These are phyloP conservation scores for Climacteris rufus DNA, from an alignment of 2,113 vertebrate genomes.

Conservation along the genomic window DNA sequence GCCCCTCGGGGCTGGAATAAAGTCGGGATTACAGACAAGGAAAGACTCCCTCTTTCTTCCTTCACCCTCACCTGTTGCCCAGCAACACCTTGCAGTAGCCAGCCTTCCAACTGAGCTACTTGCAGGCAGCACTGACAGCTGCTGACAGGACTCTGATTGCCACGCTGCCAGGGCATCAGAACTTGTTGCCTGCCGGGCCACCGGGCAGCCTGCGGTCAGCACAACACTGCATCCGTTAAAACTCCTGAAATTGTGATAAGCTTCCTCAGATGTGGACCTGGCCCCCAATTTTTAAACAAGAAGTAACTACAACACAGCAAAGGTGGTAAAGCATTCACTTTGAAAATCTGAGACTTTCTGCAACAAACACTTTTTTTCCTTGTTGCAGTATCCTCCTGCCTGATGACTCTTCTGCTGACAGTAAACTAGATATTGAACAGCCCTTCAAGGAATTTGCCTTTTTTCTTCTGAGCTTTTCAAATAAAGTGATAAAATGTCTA, in stretches of 20 bases:
- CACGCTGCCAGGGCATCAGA: too few species aligned
- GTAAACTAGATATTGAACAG: conserved; percentile 36
- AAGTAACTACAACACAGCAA: not conserved
- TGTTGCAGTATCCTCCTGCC: not conserved
- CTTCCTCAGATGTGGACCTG: not conserved
- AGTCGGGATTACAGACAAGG: too few species aligned
- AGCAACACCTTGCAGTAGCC: too few species aligned
- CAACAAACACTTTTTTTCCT: not conserved
- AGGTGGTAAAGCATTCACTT: not conserved
- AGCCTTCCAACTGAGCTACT: too few species aligned
- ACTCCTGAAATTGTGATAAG: not conserved
- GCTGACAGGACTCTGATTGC: too few species aligned
- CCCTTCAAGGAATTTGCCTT: not conserved
- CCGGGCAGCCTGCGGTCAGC: too few species aligned
- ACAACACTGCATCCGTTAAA: too few species aligned
- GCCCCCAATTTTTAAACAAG: not conserved
- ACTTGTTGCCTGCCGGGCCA: too few species aligned
- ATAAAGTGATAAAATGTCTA: conserved; percentile 28
- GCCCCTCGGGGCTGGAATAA: too few species aligned
- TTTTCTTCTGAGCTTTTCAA: not conserved
- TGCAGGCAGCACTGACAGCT: too few species aligned
- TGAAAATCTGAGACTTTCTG: not conserved
- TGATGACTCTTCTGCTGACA: conserved; percentile 6
- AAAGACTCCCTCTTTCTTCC: too few species aligned
- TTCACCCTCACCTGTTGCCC: too few species aligned